phyloP scores from a whole-genome alignment of 1,140 invertebrate genomes.

The Drosophila busckii region DNA sequence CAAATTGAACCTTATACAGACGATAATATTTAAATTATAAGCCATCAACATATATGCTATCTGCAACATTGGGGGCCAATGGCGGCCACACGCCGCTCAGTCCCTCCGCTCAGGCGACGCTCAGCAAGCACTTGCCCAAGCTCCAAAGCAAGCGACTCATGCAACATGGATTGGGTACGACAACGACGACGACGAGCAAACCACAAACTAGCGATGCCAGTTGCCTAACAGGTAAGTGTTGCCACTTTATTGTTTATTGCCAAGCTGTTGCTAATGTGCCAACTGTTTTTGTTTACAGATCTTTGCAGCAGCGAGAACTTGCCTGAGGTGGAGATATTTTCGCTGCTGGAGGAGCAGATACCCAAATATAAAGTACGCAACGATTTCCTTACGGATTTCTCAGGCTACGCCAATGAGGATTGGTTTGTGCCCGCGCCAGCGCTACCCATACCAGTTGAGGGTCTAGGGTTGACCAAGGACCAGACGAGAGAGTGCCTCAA shows the following conservation, averaged over 20 bases:
- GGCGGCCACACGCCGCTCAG: slow-evolving; percentile 66
- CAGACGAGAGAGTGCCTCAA: slow-evolving; percentile 95
- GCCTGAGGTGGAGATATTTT: slow-evolving; percentile 96
- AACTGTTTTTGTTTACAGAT: slow-evolving; percentile 82
- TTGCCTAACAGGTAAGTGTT: slow-evolving; percentile 65
- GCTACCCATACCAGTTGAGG: slow-evolving; percentile 85
- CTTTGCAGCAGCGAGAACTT: slow-evolving; percentile 92
- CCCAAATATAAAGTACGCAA: slow-evolving; percentile 95
- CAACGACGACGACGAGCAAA: slow-evolving; percentile 13
- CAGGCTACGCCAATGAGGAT: slow-evolving; percentile 96
- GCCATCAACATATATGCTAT: slow-evolving; percentile 62
- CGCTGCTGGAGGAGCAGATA: slow-evolving; percentile 95
- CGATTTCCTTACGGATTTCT: slow-evolving; percentile 95
- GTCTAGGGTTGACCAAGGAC: slow-evolving; percentile 93
- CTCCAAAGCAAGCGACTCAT: slow-evolving; percentile 67
- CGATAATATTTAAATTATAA: slow-evolving; percentile 14
- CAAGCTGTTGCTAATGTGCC: slow-evolving; percentile 19
- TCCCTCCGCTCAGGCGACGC: slow-evolving; percentile 74
- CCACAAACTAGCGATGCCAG: slow-evolving; percentile 66
- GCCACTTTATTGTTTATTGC: neutral
- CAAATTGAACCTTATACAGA: slow-evolving; percentile 7
- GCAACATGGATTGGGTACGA: slow-evolving; percentile 37
- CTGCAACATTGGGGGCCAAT: slow-evolving; percentile 67
- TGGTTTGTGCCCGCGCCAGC: slow-evolving; percentile 95
- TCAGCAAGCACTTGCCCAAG: slow-evolving; percentile 75